Evolutionary conservation across 2,113 vertebrate genomes (phyloP).

Genomic region (Hippolais icterina): DNA sequence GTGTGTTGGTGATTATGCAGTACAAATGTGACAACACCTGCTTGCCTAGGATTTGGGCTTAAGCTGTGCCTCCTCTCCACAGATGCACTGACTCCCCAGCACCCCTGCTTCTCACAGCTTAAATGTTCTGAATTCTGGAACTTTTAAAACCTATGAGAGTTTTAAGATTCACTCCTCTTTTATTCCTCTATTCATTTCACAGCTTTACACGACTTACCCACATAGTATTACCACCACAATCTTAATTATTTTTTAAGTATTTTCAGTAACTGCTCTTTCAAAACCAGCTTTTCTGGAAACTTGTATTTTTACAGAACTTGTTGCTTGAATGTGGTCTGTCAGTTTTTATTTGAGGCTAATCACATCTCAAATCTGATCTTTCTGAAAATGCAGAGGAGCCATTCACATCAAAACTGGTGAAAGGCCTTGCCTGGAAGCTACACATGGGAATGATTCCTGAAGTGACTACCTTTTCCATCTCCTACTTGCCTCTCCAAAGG

Average conservation of each 20-base stretch:
- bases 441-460: not conserved
- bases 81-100: not conserved
- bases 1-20: not conserved
- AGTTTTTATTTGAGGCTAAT: not conserved
- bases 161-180: not conserved
- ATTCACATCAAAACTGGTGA: not conserved
- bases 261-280: not conserved
- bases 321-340: not conserved
- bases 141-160: not conserved
- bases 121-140: not conserved
- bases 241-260: not conserved
- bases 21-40: not conserved
- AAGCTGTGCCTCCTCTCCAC: not conserved
- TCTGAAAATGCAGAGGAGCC: not conserved
- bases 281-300: not conserved
- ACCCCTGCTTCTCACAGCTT: not conserved
- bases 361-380: not conserved
- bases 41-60: not conserved
- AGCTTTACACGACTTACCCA: not conserved
- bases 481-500: not conserved
- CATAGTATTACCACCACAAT: not conserved
- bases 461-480: not conserved
- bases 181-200: not conserved
- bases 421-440: not conserved
- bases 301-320: not conserved